Evolutionary conservation across 2,113 vertebrate species (phyloP), one percentile per base, ranked within the genome.

Genomic region (Cynocephalus volans): DNA sequence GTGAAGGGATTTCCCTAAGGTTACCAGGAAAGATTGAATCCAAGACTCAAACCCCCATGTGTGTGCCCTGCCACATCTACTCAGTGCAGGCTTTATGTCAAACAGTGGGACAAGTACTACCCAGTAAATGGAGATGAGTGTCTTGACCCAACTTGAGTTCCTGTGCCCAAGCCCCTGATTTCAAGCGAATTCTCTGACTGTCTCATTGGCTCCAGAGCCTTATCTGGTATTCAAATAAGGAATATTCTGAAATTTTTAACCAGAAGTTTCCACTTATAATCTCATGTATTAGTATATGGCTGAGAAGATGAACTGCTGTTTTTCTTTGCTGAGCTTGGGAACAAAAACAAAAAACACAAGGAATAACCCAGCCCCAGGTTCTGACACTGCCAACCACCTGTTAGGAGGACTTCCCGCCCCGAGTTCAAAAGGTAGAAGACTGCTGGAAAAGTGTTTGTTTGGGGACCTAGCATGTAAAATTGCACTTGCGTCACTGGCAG

Each of bases 281-380:
- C 54, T 81, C 56, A 24, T 86, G 15, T 58, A 31, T 86, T 90
- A 23, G 48, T n/a, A 64, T 48, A 21, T 41, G 67, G 41, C 90
- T 94, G 72, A 95, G 83, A 80, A 96, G 73, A 97, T 41, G 48
- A 97, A 52, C 79, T 83, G 45, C 50, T 92, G 2, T 73, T 97
- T 97, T 91, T 56, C 54, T 94, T 86, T 69, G 15, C 56, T 79
- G 36, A 88, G 15, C 88, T 94, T 97, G 93, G 85, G 56, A 83
- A 90, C 41, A 56, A 91, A 95, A 93, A 70, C 26, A 90, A 86
- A 94, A 94, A 88, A 31, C n/a, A 94, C 77, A 79, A 41, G 41
- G 56, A 62, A 18, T 41, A 90, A 81, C 17, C 52, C 75, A 36
- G 5, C 18, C 58, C 48, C 45, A 24, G 62, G 31, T 93, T 93